These are phyloP conservation scores for Caloenas nicobarica DNA, from an alignment of 2,113 vertebrate species.

Conservation along the genomic window DNA sequence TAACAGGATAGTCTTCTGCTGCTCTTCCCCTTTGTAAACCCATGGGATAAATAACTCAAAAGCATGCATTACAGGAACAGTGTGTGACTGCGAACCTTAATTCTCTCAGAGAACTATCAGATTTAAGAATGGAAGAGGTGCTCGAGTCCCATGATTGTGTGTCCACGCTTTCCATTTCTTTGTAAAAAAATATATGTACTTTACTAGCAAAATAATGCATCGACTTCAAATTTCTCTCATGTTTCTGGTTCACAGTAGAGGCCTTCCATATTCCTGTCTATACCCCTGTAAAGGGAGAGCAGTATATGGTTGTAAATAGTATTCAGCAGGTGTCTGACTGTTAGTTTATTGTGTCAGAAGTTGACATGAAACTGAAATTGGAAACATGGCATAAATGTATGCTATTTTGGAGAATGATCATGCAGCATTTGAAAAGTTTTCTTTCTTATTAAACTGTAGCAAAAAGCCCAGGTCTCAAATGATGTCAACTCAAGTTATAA, in stretches of 20 bases:
- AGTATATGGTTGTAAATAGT: background rate
- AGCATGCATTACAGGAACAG: background rate
- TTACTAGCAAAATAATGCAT: background rate
- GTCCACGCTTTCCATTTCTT: background rate
- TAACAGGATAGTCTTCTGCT: background rate
- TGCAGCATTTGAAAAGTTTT: background rate
- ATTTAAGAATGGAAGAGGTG: background rate
- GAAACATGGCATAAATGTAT: rapidly evolving
- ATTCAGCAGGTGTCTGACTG: background rate
- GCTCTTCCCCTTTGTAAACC: background rate
- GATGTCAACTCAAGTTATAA: background rate
- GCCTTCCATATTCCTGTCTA: background rate
- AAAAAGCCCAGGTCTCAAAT: background rate
- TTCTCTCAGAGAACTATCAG: background rate
- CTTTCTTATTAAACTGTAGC: background rate
- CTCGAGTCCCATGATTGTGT: background rate
- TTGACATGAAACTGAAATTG: background rate
- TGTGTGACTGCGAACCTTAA: background rate
- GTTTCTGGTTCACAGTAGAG: background rate
- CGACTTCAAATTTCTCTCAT: background rate
- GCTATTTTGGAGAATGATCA: background rate
- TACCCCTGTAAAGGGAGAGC: background rate
- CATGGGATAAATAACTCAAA: background rate
- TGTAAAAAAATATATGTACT: background rate
- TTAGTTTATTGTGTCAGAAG: background rate